Evolutionary conservation across 2,888 invertebrate genomes (phyloP).

Genomic region (Cremastinae sp.): DNA sequence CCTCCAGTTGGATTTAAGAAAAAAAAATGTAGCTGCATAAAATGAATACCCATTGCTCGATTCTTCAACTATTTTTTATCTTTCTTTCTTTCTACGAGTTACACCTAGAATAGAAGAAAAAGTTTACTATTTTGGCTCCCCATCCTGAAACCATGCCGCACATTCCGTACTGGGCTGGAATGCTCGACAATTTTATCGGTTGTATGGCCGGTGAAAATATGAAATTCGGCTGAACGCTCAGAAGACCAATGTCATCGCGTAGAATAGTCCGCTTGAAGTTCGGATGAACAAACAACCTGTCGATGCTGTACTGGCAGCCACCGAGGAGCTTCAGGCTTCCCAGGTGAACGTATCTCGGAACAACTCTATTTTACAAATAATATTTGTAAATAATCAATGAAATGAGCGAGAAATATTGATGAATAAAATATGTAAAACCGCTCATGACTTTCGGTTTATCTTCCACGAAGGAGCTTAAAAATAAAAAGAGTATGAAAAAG

Average conservation of each 20-base stretch:
- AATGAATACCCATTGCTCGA: background rate
- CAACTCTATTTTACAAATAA: background rate
- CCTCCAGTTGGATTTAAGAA: too few species aligned
- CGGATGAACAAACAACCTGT: conserved; percentile 38
- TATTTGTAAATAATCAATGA: too few species aligned
- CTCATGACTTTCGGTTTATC: too few species aligned
- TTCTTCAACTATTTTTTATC: too few species aligned
- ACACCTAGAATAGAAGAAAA: too few species aligned
- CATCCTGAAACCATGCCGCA: conserved; percentile 60
- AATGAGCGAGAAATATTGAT: too few species aligned
- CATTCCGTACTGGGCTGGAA: background rate
- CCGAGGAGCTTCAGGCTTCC: conserved; percentile 45
- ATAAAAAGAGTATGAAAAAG: background rate
- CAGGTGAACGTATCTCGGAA: conserved; percentile 49
- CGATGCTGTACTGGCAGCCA: conserved; percentile 55
- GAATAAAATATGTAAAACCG: too few species aligned
- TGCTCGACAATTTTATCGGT: conserved; percentile 41
- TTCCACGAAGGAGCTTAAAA: background rate
- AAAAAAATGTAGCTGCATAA: conserved; percentile 3
- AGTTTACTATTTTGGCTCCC: conserved; percentile 52
- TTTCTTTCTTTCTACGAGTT: too few species aligned
- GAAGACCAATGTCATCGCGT: conserved; percentile 44
- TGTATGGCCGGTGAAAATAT: conserved; percentile 55
- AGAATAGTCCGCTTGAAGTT: conserved; percentile 2
- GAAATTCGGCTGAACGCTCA: conserved; percentile 40